Conservation (phyloP, 1,140 invertebrate genomes). For the Amyelois transitella region DNA sequence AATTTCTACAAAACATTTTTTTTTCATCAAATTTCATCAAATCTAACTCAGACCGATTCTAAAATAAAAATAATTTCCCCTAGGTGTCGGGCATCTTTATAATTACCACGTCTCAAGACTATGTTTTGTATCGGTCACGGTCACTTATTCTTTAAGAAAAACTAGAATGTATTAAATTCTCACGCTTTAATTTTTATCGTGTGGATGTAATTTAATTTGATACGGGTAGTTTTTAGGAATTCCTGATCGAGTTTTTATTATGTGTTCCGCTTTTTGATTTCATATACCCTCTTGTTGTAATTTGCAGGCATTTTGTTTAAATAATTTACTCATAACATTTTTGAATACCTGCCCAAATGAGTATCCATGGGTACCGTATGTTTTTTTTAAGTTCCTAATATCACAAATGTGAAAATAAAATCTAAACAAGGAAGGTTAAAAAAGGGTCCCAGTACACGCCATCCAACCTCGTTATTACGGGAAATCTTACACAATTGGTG, state of each 20-base stretch:
- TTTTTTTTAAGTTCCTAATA: too few species aligned
- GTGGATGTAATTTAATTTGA: slow-evolving; percentile 51
- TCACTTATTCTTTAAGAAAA: slow-evolving; percentile 3
- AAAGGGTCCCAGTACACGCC: too few species aligned
- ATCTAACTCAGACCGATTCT: not conserved
- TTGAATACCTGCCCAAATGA: too few species aligned
- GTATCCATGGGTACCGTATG: too few species aligned
- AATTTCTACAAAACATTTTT: not conserved
- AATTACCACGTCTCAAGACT: not conserved
- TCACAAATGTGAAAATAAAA: too few species aligned
- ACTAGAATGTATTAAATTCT: slow-evolving; percentile 23
- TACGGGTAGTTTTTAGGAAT: slow-evolving; percentile 27
- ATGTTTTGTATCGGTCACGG: not conserved
- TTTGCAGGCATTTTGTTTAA: not conserved
- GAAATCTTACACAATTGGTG: not conserved
- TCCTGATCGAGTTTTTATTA: slow-evolving; percentile 14
- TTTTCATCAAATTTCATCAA: not conserved
- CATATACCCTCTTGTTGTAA: slow-evolving; percentile 5
- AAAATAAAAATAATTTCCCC: not conserved
- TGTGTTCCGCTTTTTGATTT: slow-evolving; percentile 9
- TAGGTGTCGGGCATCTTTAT: not conserved
- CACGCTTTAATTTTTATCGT: slow-evolving; percentile 46
- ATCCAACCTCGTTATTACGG: too few species aligned
- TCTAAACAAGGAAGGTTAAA: too few species aligned
- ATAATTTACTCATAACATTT: not conserved